phyloP scores from a whole-genome alignment of 2,113 vertebrate species.

The Oryzias melastigma region DNA sequence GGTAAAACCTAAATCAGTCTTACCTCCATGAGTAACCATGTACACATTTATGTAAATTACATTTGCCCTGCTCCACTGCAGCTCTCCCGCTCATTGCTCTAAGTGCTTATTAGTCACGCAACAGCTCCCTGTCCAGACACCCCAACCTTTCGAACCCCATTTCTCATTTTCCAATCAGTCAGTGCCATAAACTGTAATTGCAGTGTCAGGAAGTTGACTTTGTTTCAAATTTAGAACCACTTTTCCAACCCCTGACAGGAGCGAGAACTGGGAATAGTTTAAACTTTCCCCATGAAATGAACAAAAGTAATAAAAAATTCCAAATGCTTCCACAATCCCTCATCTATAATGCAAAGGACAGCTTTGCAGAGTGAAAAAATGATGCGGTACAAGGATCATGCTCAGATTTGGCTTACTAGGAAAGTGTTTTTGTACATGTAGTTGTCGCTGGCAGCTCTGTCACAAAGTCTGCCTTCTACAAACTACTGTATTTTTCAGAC shows the following conservation, averaged over 20 bases:
- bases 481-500: too few species aligned
- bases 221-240: slow-evolving; percentile 28
- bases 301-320: slow-evolving; percentile 9
- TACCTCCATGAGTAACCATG: background rate
- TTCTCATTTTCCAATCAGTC: slow-evolving; percentile 62
- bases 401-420: slow-evolving; percentile 22
- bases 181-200: slow-evolving; percentile 60
- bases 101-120: slow-evolving; percentile 54
- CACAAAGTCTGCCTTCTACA: background rate
- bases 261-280: background rate
- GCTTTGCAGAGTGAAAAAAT: slow-evolving; percentile 1
- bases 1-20: background rate
- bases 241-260: slow-evolving; percentile 11
- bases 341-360: background rate
- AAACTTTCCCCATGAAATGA: background rate
- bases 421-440: slow-evolving; percentile 9
- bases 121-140: slow-evolving; percentile 45
- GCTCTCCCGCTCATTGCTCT: slow-evolving; percentile 3
- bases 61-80: slow-evolving; percentile 7
- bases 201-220: slow-evolving; percentile 50
- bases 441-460: slow-evolving; percentile 11
- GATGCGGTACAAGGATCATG: slow-evolving; percentile 11
- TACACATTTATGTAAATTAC: background rate
- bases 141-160: slow-evolving; percentile 51
- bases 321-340: slow-evolving; percentile 2